A percentile compares a stretch with the other conserved stretches of the same genome.
Evolutionary conservation across 2,797 vertebrate genomes (phyloP).

Genomic region (Hydrolagus colliei): DNA sequence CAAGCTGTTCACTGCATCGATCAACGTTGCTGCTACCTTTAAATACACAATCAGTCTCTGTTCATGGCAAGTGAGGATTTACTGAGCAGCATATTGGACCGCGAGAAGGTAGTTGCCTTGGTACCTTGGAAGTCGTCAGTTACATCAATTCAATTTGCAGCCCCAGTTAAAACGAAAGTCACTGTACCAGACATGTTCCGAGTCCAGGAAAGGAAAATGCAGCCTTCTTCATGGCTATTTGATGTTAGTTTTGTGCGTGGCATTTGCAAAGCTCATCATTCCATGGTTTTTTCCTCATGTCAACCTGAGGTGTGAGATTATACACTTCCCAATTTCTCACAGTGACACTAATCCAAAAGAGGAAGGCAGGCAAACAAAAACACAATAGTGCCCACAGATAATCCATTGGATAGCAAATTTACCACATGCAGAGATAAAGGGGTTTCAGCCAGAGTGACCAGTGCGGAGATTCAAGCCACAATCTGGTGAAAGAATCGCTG

Average conservation of each 20-base stretch:
- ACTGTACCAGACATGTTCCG: neutral
- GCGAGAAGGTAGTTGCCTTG: neutral
- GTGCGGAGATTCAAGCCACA: constrained; percentile 2
- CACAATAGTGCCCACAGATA: constrained; percentile 61
- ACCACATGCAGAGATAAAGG: constrained; percentile 51
- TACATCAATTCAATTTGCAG: neutral
- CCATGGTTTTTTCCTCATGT: neutral
- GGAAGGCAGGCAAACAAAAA: constrained; percentile 25
- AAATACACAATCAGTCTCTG: constrained; percentile 12
- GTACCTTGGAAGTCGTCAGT: neutral
- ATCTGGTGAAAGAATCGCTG: neutral
- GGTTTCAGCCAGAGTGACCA: constrained; percentile 26
- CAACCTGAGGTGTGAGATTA: neutral
- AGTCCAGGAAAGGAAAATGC: constrained; percentile 7
- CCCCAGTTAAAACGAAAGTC: constrained; percentile 4
- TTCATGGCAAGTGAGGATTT: neutral
- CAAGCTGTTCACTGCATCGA: neutral
- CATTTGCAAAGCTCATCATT: neutral
- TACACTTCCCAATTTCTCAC: neutral
- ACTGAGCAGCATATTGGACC: neutral
- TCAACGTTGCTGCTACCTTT: neutral
- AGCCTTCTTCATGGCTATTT: neutral
- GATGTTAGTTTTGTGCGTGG: neutral
- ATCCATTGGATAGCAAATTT: constrained; percentile 51
- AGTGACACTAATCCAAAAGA: neutral